phyloP scores from a whole-genome alignment of 2,888 invertebrate genomes.

The Drosophila testacea region DNA sequence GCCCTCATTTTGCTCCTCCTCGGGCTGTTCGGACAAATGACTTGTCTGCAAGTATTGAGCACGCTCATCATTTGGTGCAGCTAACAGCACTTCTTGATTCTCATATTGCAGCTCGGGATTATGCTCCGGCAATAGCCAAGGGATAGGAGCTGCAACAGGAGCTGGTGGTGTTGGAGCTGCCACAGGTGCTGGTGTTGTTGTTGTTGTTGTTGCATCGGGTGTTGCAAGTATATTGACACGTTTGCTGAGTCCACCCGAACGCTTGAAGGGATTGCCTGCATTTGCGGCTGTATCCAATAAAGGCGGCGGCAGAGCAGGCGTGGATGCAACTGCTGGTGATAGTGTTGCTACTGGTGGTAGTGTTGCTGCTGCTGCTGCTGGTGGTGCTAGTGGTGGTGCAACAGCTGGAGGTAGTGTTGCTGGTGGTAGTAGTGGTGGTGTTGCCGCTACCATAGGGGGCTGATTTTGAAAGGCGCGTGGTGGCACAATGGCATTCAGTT shows the following conservation, averaged over 20 bases:
- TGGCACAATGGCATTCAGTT: conserved; percentile 70
- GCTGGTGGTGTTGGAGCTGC: conserved; percentile 9
- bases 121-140: conserved; percentile 30
- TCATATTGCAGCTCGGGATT: conserved; percentile 87
- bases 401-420: background rate
- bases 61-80: conserved; percentile 88
- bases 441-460: conserved; percentile 32
- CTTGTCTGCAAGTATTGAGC: conserved; percentile 92
- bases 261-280: conserved; percentile 82
- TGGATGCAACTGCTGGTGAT: conserved; percentile 5
- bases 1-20: conserved; percentile 63
- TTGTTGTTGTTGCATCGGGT: background rate
- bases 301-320: conserved; percentile 39
- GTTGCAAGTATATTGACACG: conserved; percentile 85
- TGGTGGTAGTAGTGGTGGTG: background rate
- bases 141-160: background rate
- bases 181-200: conserved; percentile 13
- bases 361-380: background rate
- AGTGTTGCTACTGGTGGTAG: background rate
- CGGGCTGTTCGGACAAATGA: conserved; percentile 87
- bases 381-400: background rate
- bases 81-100: conserved; percentile 86
- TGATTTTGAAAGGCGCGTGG: conserved; percentile 68
- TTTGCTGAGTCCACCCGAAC: conserved; percentile 73
- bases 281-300: conserved; percentile 51